Evolutionary conservation across 2,797 vertebrate genomes (phyloP).

Genomic region (Leptoclinus maculatus): DNA sequence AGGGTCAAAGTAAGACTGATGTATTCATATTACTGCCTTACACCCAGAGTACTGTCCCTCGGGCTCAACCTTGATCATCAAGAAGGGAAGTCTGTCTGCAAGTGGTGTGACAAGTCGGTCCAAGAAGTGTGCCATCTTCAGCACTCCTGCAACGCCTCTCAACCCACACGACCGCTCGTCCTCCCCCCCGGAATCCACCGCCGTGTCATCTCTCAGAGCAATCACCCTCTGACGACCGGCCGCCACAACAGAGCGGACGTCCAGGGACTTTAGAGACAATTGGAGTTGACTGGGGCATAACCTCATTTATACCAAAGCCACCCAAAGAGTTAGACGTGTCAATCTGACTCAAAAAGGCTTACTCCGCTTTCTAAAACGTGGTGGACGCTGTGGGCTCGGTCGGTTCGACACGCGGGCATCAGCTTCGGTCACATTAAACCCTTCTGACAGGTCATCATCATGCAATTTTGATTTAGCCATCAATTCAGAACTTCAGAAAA

Average conservation of each 20-base stretch:
- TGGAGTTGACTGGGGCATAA: conserved; percentile 76
- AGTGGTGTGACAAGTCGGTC: conserved; percentile 41
- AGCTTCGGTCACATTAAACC: conserved; percentile 50
- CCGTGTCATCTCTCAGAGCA: conserved; percentile 50
- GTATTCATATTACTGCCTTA: conserved; percentile 26
- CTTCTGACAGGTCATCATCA: conserved; percentile 54
- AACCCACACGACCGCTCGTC: conserved; percentile 45
- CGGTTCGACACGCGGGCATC: conserved; percentile 31
- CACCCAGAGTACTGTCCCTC: conserved; percentile 24
- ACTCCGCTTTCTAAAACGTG: conserved; percentile 59
- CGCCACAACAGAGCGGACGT: conserved; percentile 57
- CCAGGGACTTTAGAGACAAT: conserved; percentile 74
- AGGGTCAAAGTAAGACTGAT: conserved; percentile 45
- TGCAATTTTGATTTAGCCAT: conserved; percentile 37
- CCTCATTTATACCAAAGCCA: conserved; percentile 77
- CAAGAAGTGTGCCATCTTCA: conserved; percentile 49
- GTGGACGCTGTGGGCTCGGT: conserved; percentile 18
- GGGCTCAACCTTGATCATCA: conserved; percentile 59
- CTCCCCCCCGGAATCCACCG: conserved; percentile 16
- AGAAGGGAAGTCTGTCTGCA: conserved; percentile 24
- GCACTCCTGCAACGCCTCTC: conserved; percentile 37
- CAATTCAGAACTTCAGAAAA: conserved; percentile 45
- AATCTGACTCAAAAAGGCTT: conserved; percentile 63
- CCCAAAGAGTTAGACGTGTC: conserved; percentile 70
- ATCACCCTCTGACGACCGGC: conserved; percentile 36